Evolutionary conservation across 2,113 vertebrate species (phyloP).

Genomic region (Ailuropoda melanoleuca): DNA sequence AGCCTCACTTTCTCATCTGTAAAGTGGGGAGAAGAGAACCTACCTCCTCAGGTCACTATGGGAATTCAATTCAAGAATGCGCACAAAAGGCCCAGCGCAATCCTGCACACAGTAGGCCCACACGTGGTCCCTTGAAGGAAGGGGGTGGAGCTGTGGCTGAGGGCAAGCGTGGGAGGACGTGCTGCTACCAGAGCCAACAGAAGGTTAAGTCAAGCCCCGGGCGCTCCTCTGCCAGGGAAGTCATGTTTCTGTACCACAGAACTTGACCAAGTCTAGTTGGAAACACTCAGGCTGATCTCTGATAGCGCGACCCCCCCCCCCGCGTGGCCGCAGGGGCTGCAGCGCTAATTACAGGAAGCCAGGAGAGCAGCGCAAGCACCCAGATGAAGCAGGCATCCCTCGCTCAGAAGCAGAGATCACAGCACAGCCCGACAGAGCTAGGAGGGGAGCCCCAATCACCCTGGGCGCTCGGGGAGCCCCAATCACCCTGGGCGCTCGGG

Average conservation of each 20-base stretch:
- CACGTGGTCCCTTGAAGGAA: fast-evolving
- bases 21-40: neutral
- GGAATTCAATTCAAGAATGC: neutral
- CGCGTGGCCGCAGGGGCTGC: conserved; percentile 79
- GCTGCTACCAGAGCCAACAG: conserved; percentile 24
- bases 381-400: conserved; percentile 69
- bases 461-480: neutral
- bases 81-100: fast-evolving
- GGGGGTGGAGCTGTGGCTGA: neutral
- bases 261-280: conserved; percentile 82
- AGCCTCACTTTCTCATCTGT: neutral
- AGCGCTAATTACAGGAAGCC: conserved; percentile 85
- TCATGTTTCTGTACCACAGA: conserved; percentile 80
- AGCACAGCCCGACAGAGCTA: conserved; percentile 46
- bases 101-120: neutral
- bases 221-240: conserved; percentile 60
- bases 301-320: conserved; percentile 82
- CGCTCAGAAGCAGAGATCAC: conserved; percentile 65
- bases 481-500: neutral
- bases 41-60: neutral
- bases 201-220: conserved; percentile 74
- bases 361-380: conserved; percentile 79
- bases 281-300: conserved; percentile 81
- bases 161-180: fast-evolving
- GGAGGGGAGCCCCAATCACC: neutral